A percentile compares a stretch with the other conserved stretches of the same genome.
phyloP scores from a whole-genome alignment of 2,888 invertebrate genomes.

The Ashinkailepas kermadecensis region DNA sequence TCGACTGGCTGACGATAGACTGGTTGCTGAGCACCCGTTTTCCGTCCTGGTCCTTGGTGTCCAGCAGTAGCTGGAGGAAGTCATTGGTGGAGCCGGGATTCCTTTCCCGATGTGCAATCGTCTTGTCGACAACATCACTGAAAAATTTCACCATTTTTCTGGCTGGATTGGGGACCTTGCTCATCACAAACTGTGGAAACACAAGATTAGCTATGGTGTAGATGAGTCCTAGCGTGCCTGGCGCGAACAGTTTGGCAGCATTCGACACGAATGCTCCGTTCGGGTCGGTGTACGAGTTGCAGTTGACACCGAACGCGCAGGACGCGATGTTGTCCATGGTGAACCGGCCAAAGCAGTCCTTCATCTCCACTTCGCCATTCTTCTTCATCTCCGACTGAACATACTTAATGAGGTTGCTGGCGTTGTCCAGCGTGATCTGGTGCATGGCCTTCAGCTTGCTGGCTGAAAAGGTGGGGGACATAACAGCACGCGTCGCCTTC shows the following conservation, averaged over 20 bases:
- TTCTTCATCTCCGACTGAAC: not conserved
- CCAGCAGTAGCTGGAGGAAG: constrained; percentile 16
- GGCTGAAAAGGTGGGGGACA: not conserved
- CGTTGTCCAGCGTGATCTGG: not conserved
- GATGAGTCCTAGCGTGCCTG: not conserved
- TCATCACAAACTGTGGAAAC: not conserved
- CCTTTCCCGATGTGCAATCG: not conserved
- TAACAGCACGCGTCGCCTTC: not conserved
- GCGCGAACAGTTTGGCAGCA: not conserved
- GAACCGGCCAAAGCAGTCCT: not conserved
- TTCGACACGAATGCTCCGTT: not conserved
- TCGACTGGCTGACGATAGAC: no score
- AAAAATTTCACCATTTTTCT: not conserved
- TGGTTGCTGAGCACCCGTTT: no score
- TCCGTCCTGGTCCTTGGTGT: constrained; percentile 37
- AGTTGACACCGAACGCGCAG: constrained; percentile 11
- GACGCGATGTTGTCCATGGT: constrained; percentile 22
- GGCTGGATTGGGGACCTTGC: not conserved
- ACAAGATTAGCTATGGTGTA: not conserved
- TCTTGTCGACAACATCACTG: not conserved
- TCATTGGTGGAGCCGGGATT: not conserved
- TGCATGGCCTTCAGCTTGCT: constrained; percentile 15
- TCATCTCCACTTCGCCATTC: not conserved
- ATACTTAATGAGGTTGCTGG: not conserved
- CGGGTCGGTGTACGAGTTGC: not conserved